Conservation (phyloP, 2,888 invertebrate species). For the Orthosia gracilis region DNA sequence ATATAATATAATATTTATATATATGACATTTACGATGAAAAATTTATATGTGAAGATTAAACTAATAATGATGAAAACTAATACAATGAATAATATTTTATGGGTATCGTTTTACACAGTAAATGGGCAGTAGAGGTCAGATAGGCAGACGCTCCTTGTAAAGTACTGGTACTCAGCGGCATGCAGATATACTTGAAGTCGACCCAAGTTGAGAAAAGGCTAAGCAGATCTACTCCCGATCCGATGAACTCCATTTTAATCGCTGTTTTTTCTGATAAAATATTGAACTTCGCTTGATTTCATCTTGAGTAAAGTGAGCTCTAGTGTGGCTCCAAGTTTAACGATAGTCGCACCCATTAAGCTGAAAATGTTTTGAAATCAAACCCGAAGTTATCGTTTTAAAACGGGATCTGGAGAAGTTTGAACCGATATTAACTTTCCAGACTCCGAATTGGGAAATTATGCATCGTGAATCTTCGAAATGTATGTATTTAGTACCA, state of each 20-base stretch:
- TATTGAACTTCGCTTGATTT: background rate
- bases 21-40: background rate
- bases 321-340: slow-evolving; percentile 18
- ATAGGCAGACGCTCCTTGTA: background rate
- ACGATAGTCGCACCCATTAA: slow-evolving; percentile 34
- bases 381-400: slow-evolving; percentile 26
- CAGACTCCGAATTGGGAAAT: slow-evolving; percentile 16
- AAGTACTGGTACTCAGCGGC: no score
- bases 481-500: background rate
- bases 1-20: background rate
- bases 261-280: slow-evolving; percentile 3
- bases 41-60: no score
- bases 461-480: background rate
- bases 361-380: slow-evolving; percentile 29
- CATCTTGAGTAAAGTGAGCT: slow-evolving; percentile 25
- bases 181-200: no score
- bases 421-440: slow-evolving; percentile 30
- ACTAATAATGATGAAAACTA: no score
- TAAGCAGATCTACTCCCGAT: background rate
- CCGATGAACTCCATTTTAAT: background rate
- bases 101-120: background rate
- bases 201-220: background rate
- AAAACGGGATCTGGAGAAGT: slow-evolving; percentile 30
- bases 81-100: no score
- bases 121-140: background rate